Percentiles rank a stretch among this genome's conserved stretches.
Evolutionary conservation across 2,113 vertebrate genomes (phyloP).

Genomic region (Rafetus swinhoei): DNA sequence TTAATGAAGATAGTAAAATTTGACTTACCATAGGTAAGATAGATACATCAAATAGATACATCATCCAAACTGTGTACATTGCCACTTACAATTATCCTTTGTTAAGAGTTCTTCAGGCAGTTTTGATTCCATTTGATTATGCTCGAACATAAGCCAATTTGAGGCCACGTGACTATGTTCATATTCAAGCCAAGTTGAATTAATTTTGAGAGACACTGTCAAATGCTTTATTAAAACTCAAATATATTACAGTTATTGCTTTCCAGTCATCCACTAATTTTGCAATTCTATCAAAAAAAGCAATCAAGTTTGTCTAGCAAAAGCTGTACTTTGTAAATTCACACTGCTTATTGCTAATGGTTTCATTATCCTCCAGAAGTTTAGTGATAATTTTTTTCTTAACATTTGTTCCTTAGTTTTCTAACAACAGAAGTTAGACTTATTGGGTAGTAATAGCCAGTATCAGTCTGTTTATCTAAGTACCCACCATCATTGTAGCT

Average conservation of each 20-base stretch:
- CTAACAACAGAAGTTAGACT: not conserved
- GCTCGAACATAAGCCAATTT: not conserved
- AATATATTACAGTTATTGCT: not conserved
- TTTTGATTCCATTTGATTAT: not conserved
- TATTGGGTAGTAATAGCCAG: not conserved
- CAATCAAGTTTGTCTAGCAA: not conserved
- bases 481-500: not conserved
- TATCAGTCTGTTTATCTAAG: not conserved
- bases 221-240: constrained; percentile 14
- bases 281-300: constrained; percentile 4
- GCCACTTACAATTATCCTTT: not conserved
- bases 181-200: not conserved
- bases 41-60: not conserved
- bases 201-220: constrained; percentile 24
- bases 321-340: not conserved
- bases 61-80: not conserved
- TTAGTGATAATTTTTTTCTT: not conserved
- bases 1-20: constrained; percentile 32
- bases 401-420: not conserved
- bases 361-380: not conserved
- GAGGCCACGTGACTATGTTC: not conserved
- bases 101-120: not conserved
- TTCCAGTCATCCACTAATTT: not conserved
- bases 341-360: not conserved
- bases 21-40: not conserved